Evolutionary conservation across 2,888 invertebrate genomes (phyloP), one percentile per base, ranked within the genome.

Genomic region (Papilio gigon): DNA sequence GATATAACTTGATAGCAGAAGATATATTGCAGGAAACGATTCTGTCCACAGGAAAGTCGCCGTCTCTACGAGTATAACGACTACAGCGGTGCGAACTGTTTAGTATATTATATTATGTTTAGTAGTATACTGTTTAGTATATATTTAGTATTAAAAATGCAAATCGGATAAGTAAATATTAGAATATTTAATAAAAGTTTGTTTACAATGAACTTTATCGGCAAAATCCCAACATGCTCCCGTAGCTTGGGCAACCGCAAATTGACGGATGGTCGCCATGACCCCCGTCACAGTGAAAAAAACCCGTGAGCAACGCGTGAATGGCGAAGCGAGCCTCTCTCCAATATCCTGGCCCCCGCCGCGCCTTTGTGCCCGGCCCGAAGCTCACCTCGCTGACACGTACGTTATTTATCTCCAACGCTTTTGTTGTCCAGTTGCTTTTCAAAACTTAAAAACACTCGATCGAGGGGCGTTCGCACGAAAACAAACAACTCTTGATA

Each of bases 251-350:
- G 60, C 68, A 59, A 68, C 68, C 68, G 59, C 68, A 64, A 68
- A 68, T 68, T 65, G 86, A 86, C 83, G 84, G 81, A 85, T 86
- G 83, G 81, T 82, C 78, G 77, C 71, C 73, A 80, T 84, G 85
- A 85, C 84, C 84, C 83, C 81, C 81, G 83, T 83, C 82, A 80
- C 77, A 71, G 75, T 71, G 78, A 81, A 84, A 85, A 83, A 83
- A 84, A 80, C 78, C 77, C 74, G 76, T 78, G 78, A 83, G 78
- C 81, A 79, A 81, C 80, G 77, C 77, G 74, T 86, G 87, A 85
- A 86, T 85, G 86, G 88, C 85, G 86, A 87, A 85, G 88, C 85
- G 86, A 87, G 87, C 80, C 84, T 83, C 80, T 80, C 78, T 77
- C 83, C 80, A 85, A 87, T 84, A 84, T 84, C 74, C 79, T 71